Base-by-base conservation (phyloP, 53 echinoderm and acorn worm species). In the Crossaster papposus region DNA sequence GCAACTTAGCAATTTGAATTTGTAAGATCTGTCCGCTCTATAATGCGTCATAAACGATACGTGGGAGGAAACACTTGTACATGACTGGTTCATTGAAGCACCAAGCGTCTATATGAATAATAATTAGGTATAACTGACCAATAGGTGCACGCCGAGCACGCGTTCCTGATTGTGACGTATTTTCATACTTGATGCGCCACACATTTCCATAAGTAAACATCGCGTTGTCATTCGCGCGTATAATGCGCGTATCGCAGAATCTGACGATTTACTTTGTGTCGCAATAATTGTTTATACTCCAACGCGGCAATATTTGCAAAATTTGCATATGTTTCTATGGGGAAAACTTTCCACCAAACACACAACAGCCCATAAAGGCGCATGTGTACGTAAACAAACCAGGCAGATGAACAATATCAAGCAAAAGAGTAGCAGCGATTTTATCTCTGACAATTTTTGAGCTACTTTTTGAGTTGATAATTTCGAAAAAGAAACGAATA, bases 251-350 rank as follows among this genome's bases (percentile, higher is more conserved):
- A 44, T 44, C 44, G 9, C 44, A 44, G 44, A 44, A 1, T 44
- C 9, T 44, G 44, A 9, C 44, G 68, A 44, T 68, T 68, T 73
- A 2, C 34, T 73, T 78, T 78, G 38, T 78, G 44, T 36, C 44
- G 78, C 37, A 78, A 78, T n/a, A 78, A 78, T 78, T 0, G 10
- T 38, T 78, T 44, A 20, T 23, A 24, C 10, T 20, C 38, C 50
- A 10, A n/a, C 38, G 44, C 51, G 6, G 8, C n/a, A 14, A 50
- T 78, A 20, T 51, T 50, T 34, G 8, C n/a, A 14, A 50, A 51
- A 20, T 51, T 50, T 34, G 35, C 74, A 15, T 78, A 44, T 7
- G 78, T 78, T 50, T 78, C 51, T 78, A 78, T 78, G 36, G 78
- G 20, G 51, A 44, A 76, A 78, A 24, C 74, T 34, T 73, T 78